Evolutionary conservation across 2,113 vertebrate species (phyloP), one percentile per base, ranked within the genome.

Genomic region (Mastomys coucha): DNA sequence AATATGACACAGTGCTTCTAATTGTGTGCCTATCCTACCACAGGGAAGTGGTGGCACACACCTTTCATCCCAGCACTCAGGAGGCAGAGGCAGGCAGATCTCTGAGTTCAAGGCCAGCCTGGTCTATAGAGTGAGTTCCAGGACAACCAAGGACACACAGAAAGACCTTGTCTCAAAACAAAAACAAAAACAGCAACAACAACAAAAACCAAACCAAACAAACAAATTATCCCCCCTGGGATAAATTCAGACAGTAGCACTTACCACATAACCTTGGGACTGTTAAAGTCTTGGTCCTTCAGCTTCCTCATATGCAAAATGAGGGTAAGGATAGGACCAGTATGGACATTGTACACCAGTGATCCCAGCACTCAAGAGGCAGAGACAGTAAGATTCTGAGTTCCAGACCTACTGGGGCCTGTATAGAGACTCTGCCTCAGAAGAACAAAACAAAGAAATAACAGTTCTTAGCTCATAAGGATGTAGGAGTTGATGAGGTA

Each of bases 251-350:
- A 13, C 49, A 19, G 49, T n/a, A 22, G n/a, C n/a, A 2, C 36
- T n/a, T 8, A 36, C 51, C 85, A 3, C 1, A 3, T 56, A n/a
- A 45, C 60, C 67, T 53, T 56, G 8, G 36, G 0, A n/a, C 53
- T 31, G 31, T 76, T 90, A 31, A 70, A 33, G 51, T 81, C 93
- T 70, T 28, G 26, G 26, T 13, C 51, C 58, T 10, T 91, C 26
- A 5, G 60, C 70, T 89, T 89, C 39, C 42, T 87, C 51, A 19
- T 42, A 67, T 91, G 11, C 75, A 72, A 95, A 94, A 76, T 39
- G 31, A 65, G 69, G 73, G 6, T 72, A 60, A 89, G 49, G 39
- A 63, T 33, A 45, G 72, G 72, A 58, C 31, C 39, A 9, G 51
- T 9, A 0, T 90, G 58, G 31, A 42, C 13, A 42, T 14, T n/a